Evolutionary conservation across 2,113 vertebrate species (phyloP).

Genomic region (Atractosteus spatula): DNA sequence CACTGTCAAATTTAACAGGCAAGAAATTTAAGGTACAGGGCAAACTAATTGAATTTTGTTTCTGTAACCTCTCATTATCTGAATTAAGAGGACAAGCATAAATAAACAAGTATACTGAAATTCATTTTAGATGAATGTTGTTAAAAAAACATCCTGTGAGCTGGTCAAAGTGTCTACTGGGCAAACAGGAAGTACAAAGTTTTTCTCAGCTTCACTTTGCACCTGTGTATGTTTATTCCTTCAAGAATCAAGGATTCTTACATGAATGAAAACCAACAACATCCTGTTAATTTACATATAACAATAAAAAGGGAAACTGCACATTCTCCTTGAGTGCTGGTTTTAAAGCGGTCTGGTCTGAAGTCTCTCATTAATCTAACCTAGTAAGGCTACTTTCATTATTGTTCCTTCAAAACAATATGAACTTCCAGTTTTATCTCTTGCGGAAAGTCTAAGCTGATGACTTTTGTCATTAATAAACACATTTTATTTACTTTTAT

Average conservation of each 20-base stretch:
- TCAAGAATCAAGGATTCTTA: slow-evolving; percentile 11
- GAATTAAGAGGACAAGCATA: slow-evolving; percentile 15
- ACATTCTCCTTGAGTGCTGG: not conserved
- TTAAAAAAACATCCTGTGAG: slow-evolving; percentile 4
- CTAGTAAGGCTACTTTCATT: too few relatives aligned
- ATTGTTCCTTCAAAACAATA: too few relatives aligned
- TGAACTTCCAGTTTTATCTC: too few relatives aligned
- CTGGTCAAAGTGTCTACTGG: slow-evolving; percentile 36
- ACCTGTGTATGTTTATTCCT: slow-evolving; percentile 28
- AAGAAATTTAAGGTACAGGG: too few relatives aligned
- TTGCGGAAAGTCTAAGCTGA: too few relatives aligned
- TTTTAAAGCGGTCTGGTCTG: too few relatives aligned
- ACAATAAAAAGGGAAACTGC: slow-evolving; percentile 35
- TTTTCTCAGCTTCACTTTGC: slow-evolving; percentile 27
- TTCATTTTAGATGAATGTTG: not conserved
- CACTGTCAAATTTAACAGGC: too few relatives aligned
- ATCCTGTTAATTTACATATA: slow-evolving; percentile 45
- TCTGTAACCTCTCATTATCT: too few relatives aligned
- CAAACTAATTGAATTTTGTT: too few relatives aligned
- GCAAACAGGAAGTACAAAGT: slow-evolving; percentile 45
- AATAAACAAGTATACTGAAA: slow-evolving; percentile 6
- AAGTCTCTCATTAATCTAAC: too few relatives aligned
- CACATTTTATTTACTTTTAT: too few relatives aligned
- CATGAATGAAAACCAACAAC: slow-evolving; percentile 28
- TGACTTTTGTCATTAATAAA: too few relatives aligned